Evolutionary conservation across 2,797 vertebrate species (phyloP).

Genomic region (Chrysocyon brachyurus): DNA sequence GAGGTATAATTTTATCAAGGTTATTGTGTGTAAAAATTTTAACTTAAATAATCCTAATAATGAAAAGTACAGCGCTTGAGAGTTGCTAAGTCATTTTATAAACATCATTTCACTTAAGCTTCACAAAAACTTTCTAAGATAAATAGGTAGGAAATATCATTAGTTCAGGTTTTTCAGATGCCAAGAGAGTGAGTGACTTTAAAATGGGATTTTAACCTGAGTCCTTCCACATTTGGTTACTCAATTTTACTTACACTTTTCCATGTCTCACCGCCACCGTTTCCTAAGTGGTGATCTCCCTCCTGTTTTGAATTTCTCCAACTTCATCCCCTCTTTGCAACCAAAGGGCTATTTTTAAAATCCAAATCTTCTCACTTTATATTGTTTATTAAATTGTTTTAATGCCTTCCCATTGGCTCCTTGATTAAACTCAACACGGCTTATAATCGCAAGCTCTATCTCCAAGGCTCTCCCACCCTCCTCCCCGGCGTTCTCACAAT

Average conservation of each 20-base stretch:
- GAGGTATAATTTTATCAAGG: not conserved
- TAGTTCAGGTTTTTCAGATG: not conserved
- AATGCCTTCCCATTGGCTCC: not conserved
- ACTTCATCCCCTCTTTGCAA: not conserved
- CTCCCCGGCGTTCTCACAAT: not conserved
- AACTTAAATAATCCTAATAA: not conserved
- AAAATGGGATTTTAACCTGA: not conserved
- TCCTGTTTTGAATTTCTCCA: conserved; percentile 26
- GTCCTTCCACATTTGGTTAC: not conserved
- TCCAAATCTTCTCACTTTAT: not conserved
- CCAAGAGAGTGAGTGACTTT: not conserved
- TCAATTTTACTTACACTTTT: not conserved
- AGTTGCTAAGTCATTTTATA: not conserved
- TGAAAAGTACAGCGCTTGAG: not conserved
- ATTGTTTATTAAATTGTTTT: not conserved
- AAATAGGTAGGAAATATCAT: not conserved
- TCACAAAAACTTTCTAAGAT: not conserved
- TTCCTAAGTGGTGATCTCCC: not conserved
- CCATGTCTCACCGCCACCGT: not conserved
- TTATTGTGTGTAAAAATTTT: conserved; percentile 7
- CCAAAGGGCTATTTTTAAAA: not conserved
- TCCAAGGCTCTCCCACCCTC: not conserved
- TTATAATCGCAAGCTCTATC: not conserved
- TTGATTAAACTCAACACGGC: not conserved
- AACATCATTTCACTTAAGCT: not conserved